phyloP scores from a whole-genome alignment of 1,140 invertebrate species.

The Platyscapa corneri region DNA sequence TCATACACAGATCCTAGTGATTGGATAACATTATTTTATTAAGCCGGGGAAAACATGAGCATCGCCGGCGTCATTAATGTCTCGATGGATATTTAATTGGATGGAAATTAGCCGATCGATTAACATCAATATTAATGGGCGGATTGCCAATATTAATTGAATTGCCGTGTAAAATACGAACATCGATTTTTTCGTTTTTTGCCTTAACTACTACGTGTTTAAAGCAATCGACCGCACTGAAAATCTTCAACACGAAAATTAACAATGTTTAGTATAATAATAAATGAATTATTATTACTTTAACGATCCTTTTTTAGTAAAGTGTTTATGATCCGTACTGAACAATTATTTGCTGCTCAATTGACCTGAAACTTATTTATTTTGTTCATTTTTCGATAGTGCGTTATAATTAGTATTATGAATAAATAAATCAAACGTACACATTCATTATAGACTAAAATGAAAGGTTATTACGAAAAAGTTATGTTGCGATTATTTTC shows the following conservation, averaged over 20 bases:
- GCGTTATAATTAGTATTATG: no score
- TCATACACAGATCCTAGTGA: not conserved
- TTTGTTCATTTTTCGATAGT: no score
- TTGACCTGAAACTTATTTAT: no score
- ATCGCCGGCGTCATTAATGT: not conserved
- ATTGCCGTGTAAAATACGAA: not conserved
- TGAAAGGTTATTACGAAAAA: no score
- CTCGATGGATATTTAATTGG: not conserved
- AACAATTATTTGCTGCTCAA: no score
- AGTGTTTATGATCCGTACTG: not conserved
- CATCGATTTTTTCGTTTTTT: not conserved
- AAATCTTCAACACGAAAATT: not conserved
- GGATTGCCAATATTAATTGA: not conserved
- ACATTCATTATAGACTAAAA: no score
- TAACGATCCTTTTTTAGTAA: not conserved
- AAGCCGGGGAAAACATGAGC: not conserved
- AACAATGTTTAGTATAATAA: not conserved
- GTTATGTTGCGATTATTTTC: not conserved
- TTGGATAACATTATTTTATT: not conserved
- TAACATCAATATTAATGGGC: conserved; percentile 3
- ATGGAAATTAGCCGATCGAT: conserved; percentile 5
- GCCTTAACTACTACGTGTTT: not conserved
- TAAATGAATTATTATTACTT: not conserved
- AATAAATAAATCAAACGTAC: no score
- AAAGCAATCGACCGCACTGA: not conserved